Evolutionary conservation across 2,797 vertebrate species (phyloP).

Genomic region (Dromococcyx pavoninus): DNA sequence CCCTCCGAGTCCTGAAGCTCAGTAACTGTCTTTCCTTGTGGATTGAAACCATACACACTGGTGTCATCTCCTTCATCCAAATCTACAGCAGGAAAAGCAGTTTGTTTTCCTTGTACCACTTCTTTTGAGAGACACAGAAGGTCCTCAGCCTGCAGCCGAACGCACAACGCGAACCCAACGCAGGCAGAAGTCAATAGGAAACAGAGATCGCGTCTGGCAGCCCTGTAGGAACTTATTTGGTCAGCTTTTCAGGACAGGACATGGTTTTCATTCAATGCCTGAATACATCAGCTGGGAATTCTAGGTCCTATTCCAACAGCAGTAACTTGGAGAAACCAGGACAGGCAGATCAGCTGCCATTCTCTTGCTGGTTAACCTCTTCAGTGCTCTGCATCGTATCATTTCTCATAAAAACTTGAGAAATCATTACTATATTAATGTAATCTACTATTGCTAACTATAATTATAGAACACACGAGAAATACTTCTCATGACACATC

Average conservation of each 20-base stretch:
- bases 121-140: neutral
- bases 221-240: neutral
- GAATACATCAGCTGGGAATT: neutral
- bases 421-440: neutral
- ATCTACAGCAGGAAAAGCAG: neutral
- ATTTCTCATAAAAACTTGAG: neutral
- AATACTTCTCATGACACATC: neutral
- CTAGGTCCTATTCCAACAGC: neutral
- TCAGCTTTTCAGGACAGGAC: neutral
- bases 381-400: neutral
- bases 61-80: neutral
- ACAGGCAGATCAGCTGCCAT: neutral
- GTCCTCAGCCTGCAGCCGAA: neutral
- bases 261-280: neutral
- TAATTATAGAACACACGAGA: neutral
- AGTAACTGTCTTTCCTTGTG: neutral
- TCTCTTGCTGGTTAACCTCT: neutral
- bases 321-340: neutral
- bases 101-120: neutral
- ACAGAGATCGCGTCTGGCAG: neutral
- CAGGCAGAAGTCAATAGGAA: neutral
- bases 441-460: neutral
- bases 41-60: neutral
- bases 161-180: rapidly evolving
- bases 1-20: neutral